Conservation (phyloP, 2,888 invertebrate genomes). For the Pycnomerus fuliginosus region DNA sequence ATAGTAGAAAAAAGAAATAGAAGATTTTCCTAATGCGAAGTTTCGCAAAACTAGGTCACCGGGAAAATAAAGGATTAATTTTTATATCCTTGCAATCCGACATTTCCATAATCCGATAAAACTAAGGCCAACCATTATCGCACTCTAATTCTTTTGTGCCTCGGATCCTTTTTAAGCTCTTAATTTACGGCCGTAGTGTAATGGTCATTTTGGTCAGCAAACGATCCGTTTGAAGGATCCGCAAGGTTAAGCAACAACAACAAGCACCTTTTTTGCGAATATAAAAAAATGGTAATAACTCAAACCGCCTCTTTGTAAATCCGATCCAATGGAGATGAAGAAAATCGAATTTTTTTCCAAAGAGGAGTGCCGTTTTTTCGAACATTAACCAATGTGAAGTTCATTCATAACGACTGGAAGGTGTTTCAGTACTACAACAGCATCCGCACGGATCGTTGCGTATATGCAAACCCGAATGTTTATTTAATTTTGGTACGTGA, state of each 20-base stretch:
- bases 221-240: too few species aligned
- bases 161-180: neutral
- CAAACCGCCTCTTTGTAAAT: conserved; percentile 25
- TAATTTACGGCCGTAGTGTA: neutral
- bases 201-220: too few species aligned
- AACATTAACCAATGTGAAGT: conserved; percentile 30
- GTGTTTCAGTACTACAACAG: conserved; percentile 25
- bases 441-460: conserved; percentile 24
- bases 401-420: conserved; percentile 31
- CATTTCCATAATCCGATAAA: neutral
- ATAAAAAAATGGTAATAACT: conserved; percentile 11
- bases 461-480: too few species aligned
- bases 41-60: too few species aligned
- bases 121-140: neutral
- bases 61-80: too few species aligned
- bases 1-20: too few species aligned
- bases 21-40: too few species aligned
- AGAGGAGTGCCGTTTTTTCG: conserved; percentile 32
- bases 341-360: conserved; percentile 16
- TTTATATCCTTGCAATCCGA: too few species aligned
- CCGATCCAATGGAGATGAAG: conserved; percentile 25
- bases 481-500: too few species aligned
- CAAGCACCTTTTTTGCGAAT: too few species aligned
- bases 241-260: conserved; percentile 29
- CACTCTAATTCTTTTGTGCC: neutral